Percentiles rank a stretch among this genome's conserved stretches.
These are phyloP conservation scores for Lampris incognitus DNA, from an alignment of 2,113 vertebrate species.

Conservation along the genomic window DNA sequence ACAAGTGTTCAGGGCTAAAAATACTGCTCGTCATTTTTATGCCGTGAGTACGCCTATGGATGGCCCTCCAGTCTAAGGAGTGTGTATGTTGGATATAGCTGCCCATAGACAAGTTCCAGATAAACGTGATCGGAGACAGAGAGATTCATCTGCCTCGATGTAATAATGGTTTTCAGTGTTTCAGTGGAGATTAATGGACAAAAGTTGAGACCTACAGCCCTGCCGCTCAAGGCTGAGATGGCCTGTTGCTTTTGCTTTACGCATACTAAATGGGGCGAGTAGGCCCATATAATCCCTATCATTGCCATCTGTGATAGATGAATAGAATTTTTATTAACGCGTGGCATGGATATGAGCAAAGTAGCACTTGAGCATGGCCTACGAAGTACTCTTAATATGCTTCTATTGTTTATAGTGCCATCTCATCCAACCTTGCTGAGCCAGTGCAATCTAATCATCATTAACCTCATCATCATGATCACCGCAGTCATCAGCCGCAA, in stretches of 20 bases:
- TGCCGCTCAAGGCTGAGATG: conserved; percentile 20
- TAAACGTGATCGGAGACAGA: too few relatives aligned
- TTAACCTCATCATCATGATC: background rate
- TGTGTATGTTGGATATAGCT: background rate
- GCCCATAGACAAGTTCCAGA: conserved; percentile 12
- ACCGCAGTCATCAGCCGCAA: background rate
- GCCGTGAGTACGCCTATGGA: conserved; percentile 18
- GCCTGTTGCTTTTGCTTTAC: conserved; percentile 5
- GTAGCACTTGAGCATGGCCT: too few relatives aligned
- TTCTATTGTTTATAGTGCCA: background rate
- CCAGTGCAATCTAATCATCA: background rate
- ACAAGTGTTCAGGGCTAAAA: conserved; percentile 25
- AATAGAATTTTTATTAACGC: background rate
- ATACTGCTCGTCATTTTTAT: conserved; percentile 9
- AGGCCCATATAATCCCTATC: background rate
- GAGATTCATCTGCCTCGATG: background rate
- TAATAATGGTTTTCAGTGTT: background rate
- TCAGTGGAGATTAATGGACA: conserved; percentile 18
- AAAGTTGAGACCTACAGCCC: conserved; percentile 14
- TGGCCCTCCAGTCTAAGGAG: background rate
- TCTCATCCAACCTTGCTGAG: background rate
- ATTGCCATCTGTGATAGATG: background rate
- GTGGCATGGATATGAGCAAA: background rate
- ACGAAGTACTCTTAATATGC: background rate
- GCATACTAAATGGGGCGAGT: conserved; percentile 4